A percentile compares a stretch with the other conserved stretches of the same genome.
Conservation (phyloP, 2,113 vertebrate species). For the Bambusicola thoracicus region DNA sequence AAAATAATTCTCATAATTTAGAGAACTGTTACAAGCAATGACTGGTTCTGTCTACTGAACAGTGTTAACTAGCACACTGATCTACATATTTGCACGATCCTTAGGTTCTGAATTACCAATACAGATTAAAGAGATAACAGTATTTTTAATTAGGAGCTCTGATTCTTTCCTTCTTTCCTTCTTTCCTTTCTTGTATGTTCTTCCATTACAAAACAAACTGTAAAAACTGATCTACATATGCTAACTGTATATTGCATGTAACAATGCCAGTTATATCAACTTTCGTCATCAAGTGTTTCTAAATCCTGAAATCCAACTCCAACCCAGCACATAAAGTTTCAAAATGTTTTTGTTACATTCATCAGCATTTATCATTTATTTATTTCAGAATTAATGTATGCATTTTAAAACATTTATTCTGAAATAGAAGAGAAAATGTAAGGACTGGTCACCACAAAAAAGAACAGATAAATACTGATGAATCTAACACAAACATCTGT, state of each 20-base stretch:
- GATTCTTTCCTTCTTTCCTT: not conserved
- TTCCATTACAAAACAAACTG: not conserved
- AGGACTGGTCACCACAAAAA: too few species aligned
- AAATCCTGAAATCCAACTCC: not conserved
- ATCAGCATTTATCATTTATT: not conserved
- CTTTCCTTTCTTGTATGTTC: not conserved
- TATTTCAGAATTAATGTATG: too few species aligned
- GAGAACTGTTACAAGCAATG: not conserved
- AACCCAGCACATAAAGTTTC: not conserved
- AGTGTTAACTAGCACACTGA: not conserved
- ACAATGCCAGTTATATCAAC: not conserved
- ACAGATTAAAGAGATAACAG: not conserved
- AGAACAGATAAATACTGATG: too few species aligned
- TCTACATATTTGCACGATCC: not conserved
- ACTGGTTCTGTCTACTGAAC: not conserved
- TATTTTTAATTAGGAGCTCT: not conserved
- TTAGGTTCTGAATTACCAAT: not conserved
- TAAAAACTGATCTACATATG: not conserved
- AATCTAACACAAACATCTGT: too few species aligned
- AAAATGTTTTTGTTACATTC: not conserved
- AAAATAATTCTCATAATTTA: not conserved
- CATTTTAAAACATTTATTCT: too few species aligned
- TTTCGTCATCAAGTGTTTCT: rapidly evolving
- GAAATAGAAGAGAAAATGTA: too few species aligned
- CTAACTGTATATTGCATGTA: not conserved